Evolutionary conservation across 1,140 invertebrate species (phyloP).

Genomic region (Drosophila pachea): DNA sequence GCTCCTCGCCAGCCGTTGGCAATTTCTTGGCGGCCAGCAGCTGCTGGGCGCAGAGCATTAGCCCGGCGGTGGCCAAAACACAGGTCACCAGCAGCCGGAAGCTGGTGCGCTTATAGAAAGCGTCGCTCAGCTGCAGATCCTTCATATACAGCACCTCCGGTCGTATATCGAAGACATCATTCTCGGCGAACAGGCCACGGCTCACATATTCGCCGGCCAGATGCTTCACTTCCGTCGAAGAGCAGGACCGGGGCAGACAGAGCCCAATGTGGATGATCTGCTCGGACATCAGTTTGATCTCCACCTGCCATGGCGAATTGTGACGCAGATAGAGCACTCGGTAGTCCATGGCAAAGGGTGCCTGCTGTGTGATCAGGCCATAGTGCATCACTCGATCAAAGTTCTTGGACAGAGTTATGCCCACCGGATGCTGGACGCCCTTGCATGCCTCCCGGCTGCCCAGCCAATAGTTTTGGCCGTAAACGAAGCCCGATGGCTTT

Average conservation of each 20-base stretch:
- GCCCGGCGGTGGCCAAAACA: constrained; percentile 48
- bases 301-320: constrained; percentile 77
- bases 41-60: constrained; percentile 66
- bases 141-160: constrained; percentile 75
- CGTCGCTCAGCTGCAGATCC: constrained; percentile 67
- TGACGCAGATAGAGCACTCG: constrained; percentile 72
- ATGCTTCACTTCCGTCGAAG: constrained; percentile 54
- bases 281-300: constrained; percentile 77
- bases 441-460: constrained; percentile 74
- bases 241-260: constrained; percentile 71
- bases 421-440: constrained; percentile 63
- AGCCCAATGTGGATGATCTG: constrained; percentile 77
- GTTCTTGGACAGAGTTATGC: constrained; percentile 74
- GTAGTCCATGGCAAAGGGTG: constrained; percentile 76
- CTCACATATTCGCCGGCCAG: constrained; percentile 62
- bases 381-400: constrained; percentile 73
- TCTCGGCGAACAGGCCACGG: constrained; percentile 59
- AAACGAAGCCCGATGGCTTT: constrained; percentile 73
- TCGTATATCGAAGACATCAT: constrained; percentile 69
- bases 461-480: constrained; percentile 78
- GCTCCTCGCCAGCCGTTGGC: not conserved
- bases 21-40: constrained; percentile 37
- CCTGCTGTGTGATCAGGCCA: constrained; percentile 68
- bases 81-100: constrained; percentile 64
- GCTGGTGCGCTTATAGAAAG: constrained; percentile 63